Evolutionary conservation across 2,113 vertebrate genomes (phyloP), one percentile per base, ranked within the genome.

Genomic region (Alethe diademata): DNA sequence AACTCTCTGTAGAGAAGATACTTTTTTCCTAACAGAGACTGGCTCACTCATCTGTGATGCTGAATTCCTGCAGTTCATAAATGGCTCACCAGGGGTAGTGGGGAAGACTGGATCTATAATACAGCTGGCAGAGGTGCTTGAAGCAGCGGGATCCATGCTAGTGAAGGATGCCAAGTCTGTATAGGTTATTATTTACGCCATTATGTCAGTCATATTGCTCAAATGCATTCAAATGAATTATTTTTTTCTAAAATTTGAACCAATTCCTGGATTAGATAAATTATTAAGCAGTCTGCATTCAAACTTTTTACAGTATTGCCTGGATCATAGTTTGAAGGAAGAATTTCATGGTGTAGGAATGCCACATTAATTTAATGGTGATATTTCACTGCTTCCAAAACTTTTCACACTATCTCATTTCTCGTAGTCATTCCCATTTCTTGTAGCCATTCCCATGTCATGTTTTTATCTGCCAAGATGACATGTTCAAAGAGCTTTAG

Each of bases 321-420:
- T 86, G 15, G 54, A 64, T 94, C 66, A 74, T 11, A 71, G 79
- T 84, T 88, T 78, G 65, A 69, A 67, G 74, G 51, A 89, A 91
- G 51, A 56, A 83, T 82, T 95, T 94, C 43, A 87, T 26, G 14
- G 83, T 57, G 79, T 61, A 92, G 93, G 33, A 94, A 92, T 76
- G 40, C 11, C 93, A 92, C 64, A 93, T 74, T 88, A 70, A 53
- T 93, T 92, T 78, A 89, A 40, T 86, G 84, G 57, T 86, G 93
- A 48, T 93, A 69, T 66, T 93, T 96, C 80, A 67, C 33, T 82
- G 54, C 62, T 93, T 95, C 76, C 78, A 83, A 88, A 96, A 86
- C 62, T 91, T 92, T 91, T 69, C 54, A 79, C 24, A 48, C 31
- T 47, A 40, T 38, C 78, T 92, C 50, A 82, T 86, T 96, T 93